Conservation (phyloP, 2,888 invertebrate genomes). For the Pterostichus madidus region DNA sequence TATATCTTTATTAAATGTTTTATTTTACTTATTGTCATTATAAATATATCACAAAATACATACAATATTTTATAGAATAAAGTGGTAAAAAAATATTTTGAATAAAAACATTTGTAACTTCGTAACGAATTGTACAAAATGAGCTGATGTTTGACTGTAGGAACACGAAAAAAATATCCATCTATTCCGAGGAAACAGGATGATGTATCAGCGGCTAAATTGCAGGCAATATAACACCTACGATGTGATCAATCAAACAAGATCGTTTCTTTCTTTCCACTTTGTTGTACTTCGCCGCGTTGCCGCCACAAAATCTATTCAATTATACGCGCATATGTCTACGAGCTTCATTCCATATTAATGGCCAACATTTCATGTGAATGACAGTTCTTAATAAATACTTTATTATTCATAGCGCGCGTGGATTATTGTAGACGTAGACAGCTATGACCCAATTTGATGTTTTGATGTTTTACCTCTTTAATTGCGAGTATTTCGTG, state of each 20-base stretch:
- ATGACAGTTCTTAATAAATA: conserved; percentile 35
- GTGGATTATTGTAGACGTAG: neutral
- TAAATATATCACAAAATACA: too few relatives aligned
- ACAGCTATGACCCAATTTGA: neutral
- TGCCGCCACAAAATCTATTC: conserved; percentile 6
- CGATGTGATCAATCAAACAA: conserved; percentile 37
- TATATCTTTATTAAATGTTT: too few relatives aligned
- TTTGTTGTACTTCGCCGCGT: neutral
- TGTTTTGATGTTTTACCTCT: conserved; percentile 4
- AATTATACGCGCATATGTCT: conserved; percentile 22
- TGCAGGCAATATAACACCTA: conserved; percentile 42
- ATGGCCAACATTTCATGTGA: conserved; percentile 3
- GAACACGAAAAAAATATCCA: conserved; percentile 1
- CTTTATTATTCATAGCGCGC: conserved; percentile 31
- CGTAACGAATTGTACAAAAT: neutral
- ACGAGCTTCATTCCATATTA: conserved; percentile 26
- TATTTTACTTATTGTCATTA: too few relatives aligned
- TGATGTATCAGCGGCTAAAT: conserved; percentile 20
- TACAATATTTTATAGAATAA: too few relatives aligned
- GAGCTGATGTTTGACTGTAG: neutral
- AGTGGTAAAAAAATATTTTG: too few relatives aligned
- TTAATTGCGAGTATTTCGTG: neutral
- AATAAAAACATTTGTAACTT: too few relatives aligned
- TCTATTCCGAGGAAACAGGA: neutral
- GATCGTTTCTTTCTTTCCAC: conserved; percentile 37